Evolutionary conservation across 2,888 invertebrate species (phyloP).

Genomic region (Catonia carolina): DNA sequence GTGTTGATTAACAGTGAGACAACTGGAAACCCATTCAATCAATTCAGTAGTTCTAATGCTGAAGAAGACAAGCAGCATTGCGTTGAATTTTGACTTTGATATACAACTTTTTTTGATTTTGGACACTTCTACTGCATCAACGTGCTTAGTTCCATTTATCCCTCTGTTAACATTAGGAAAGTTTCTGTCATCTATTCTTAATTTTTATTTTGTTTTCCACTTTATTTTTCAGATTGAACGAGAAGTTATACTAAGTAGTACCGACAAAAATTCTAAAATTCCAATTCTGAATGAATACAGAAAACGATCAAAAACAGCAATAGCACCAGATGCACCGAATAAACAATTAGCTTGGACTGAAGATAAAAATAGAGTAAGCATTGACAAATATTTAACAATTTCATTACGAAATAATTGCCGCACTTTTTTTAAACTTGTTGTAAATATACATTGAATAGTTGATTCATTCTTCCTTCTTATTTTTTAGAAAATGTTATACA

Average conservation of each 20-base stretch:
- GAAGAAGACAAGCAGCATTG: too few species aligned
- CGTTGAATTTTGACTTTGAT: too few species aligned
- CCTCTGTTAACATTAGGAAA: background rate
- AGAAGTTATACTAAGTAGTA: conserved; percentile 63
- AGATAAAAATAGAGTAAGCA: conserved; percentile 40
- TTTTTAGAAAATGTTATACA: too few species aligned
- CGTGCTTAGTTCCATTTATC: background rate
- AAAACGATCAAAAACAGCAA: conserved; percentile 53
- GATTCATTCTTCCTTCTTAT: background rate
- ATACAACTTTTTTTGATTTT: background rate
- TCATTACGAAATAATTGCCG: background rate
- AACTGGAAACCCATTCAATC: too few species aligned
- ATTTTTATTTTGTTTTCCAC: background rate
- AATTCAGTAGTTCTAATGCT: too few species aligned
- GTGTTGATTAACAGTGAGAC: too few species aligned
- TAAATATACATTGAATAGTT: too few species aligned
- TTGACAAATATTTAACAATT: conserved; percentile 17
- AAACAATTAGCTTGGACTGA: conserved; percentile 65
- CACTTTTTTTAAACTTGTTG: too few species aligned
- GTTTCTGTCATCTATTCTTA: background rate
- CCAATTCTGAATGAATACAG: conserved; percentile 70
- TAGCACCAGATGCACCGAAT: conserved; percentile 69
- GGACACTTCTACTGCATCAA: background rate
- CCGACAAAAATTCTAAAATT: conserved; percentile 70
- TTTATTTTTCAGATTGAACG: conserved; percentile 62